Conservation (phyloP, 2,113 vertebrate species). For the Microcebus griseorufus region DNA sequence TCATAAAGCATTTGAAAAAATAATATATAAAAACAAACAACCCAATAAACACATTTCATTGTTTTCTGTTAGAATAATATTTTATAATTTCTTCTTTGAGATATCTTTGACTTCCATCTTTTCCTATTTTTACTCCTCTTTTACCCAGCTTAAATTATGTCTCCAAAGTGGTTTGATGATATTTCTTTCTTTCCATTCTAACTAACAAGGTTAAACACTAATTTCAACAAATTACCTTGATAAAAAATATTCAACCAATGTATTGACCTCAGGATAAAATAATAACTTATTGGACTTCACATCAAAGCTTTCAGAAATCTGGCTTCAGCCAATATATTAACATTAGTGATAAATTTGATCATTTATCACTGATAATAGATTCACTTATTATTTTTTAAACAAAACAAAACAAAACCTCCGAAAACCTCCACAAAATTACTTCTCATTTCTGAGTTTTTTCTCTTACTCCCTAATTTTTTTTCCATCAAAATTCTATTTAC, state of each 20-base stretch:
- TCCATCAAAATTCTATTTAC: neutral
- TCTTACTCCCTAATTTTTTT: neutral
- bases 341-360: neutral
- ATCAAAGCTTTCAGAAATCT: neutral
- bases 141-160: neutral
- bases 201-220: neutral
- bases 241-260: neutral
- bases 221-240: neutral
- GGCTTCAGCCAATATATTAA: neutral
- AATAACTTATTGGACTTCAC: neutral
- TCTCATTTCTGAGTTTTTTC: neutral
- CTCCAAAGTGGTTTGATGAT: neutral
- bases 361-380: neutral
- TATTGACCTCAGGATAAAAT: neutral
- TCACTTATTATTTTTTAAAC: neutral
- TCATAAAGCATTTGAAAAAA: neutral
- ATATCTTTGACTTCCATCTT: neutral
- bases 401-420: neutral
- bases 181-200: neutral
- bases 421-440: neutral
- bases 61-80: neutral
- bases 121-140: neutral
- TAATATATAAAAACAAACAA: neutral
- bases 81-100: neutral
- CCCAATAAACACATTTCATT: neutral